phyloP scores from a whole-genome alignment of 2,113 vertebrate genomes.

The Oryzias celebensis region DNA sequence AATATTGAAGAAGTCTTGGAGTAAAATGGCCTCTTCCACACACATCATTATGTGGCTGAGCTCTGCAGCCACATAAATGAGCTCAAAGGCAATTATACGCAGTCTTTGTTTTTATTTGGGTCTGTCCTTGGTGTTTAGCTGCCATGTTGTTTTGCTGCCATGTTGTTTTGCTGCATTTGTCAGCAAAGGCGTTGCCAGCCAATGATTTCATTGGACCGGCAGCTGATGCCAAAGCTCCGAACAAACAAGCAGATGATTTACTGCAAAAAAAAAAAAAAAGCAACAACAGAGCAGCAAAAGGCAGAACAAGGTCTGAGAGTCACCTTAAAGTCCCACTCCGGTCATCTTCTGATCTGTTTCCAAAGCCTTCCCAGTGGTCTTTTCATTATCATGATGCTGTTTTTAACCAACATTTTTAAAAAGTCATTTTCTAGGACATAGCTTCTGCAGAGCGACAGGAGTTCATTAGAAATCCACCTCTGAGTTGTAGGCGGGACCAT shows the following conservation, averaged over 20 bases:
- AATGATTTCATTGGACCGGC: constrained; percentile 42
- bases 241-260: constrained; percentile 31
- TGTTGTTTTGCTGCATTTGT: constrained; percentile 43
- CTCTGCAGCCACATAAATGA: constrained; percentile 7
- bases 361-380: no score
- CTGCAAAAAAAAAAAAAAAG: constrained; percentile 25
- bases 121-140: constrained; percentile 30
- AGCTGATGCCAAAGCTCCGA: constrained; percentile 48
- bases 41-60: neutral
- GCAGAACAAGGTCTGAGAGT: constrained; percentile 13
- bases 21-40: neutral
- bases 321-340: no score
- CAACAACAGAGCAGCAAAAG: constrained; percentile 24
- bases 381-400: no score
- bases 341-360: no score
- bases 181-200: constrained; percentile 37
- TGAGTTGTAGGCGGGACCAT: no score
- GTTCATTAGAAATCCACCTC: no score
- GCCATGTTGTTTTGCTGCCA: constrained; percentile 37
- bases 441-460: no score
- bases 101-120: constrained; percentile 51
- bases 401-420: no score
- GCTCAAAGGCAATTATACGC: constrained; percentile 18
- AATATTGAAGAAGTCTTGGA: no score
- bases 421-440: no score